Conservation (phyloP, 2,888 invertebrate genomes). For the Drosophila vallismaia region DNA sequence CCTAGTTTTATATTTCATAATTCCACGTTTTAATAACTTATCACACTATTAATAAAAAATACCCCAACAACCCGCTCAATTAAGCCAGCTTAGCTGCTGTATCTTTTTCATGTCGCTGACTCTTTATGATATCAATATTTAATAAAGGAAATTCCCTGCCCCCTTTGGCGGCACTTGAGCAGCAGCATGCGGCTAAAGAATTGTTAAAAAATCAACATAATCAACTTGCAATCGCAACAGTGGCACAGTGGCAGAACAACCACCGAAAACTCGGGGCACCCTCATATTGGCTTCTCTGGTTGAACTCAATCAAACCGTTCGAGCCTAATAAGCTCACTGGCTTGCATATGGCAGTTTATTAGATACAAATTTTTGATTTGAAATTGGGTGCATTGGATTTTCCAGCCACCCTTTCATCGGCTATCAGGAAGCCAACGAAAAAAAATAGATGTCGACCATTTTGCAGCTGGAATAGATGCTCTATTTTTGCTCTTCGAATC, state of each 20-base stretch:
- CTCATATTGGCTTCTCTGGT: constrained; percentile 47
- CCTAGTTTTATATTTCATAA: background rate
- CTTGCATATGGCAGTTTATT: constrained; percentile 76
- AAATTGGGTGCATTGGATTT: constrained; percentile 24
- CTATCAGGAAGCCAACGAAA: background rate
- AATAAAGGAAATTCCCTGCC: constrained; percentile 38
- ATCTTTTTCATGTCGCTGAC: constrained; percentile 35
- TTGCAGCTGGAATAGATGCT: constrained; percentile 65
- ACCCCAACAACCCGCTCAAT: constrained; percentile 28
- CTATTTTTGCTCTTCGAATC: constrained; percentile 46
- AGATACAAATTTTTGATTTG: constrained; percentile 71
- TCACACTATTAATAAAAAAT: background rate
- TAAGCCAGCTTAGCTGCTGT: constrained; percentile 51
- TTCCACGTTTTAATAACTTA: background rate
- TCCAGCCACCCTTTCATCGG: constrained; percentile 18
- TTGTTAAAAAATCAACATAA: constrained; percentile 53
- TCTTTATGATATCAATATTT: constrained; percentile 48
- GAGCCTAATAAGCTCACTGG: constrained; percentile 67
- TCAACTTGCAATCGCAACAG: constrained; percentile 58
- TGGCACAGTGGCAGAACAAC: constrained; percentile 39
- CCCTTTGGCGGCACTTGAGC: constrained; percentile 52
- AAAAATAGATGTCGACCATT: constrained; percentile 79
- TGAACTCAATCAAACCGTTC: constrained; percentile 68
- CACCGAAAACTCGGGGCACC: constrained; percentile 61
- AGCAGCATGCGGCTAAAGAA: constrained; percentile 27